Evolutionary conservation across 2,113 vertebrate species (phyloP).

Genomic region (Chaenocephalus aceratus): DNA sequence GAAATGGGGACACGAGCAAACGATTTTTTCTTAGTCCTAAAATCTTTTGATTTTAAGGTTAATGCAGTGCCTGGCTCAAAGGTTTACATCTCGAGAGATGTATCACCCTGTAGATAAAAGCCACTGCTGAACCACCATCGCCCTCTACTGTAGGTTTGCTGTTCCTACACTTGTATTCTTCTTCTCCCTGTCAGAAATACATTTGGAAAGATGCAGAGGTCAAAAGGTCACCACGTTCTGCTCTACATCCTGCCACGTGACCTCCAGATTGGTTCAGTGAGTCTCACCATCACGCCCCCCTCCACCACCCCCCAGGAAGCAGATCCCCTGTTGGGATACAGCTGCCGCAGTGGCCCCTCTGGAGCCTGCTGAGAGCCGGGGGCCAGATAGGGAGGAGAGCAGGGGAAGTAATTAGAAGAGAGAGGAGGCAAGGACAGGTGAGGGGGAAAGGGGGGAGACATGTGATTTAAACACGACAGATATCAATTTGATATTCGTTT

Average conservation of each 20-base stretch:
- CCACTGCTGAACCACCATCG: slow-evolving; percentile 45
- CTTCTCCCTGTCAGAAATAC: background rate
- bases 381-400: slow-evolving; percentile 12
- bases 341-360: slow-evolving; percentile 26
- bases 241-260: background rate
- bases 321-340: slow-evolving; percentile 3
- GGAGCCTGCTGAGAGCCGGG: slow-evolving; percentile 12
- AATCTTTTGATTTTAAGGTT: slow-evolving; percentile 4
- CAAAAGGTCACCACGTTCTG: slow-evolving; percentile 2
- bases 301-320: slow-evolving; percentile 10
- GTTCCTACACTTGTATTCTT: background rate
- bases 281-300: background rate
- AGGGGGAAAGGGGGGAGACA: background rate
- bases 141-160: slow-evolving; percentile 71
- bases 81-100: background rate
- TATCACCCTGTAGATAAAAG: background rate
- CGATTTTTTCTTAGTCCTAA: slow-evolving; percentile 17
- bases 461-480: background rate
- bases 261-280: slow-evolving; percentile 6
- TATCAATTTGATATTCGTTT: background rate
- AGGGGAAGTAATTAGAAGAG: slow-evolving; percentile 12
- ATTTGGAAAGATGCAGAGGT: background rate
- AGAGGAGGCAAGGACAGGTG: slow-evolving; percentile 5
- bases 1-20: slow-evolving; percentile 9
- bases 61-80: background rate